phyloP scores from a whole-genome alignment of 2,888 invertebrate genomes.

The Nymphalis polychloros region DNA sequence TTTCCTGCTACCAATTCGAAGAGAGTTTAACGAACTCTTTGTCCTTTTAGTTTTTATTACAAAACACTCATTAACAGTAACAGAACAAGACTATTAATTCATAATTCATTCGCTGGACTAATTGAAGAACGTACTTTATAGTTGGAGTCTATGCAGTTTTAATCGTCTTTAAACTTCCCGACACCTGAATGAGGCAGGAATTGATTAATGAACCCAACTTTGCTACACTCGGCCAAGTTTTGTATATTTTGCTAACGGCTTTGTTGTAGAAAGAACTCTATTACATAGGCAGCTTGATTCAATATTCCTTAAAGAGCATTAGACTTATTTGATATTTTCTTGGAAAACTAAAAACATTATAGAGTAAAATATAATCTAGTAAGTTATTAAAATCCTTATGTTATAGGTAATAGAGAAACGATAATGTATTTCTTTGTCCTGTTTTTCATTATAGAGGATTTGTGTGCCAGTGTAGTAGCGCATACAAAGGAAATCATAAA shows the following conservation, averaged over 20 bases:
- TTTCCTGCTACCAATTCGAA: too few species aligned
- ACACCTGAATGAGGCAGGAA: slow-evolving; percentile 42
- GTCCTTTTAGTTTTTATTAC: neutral
- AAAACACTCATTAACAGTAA: slow-evolving; percentile 1
- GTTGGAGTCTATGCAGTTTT: slow-evolving; percentile 38
- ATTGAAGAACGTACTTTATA: slow-evolving; percentile 34
- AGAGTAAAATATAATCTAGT: too few species aligned
- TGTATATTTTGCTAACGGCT: slow-evolving; percentile 34
- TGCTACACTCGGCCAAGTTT: slow-evolving; percentile 30
- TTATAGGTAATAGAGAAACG: too few species aligned
- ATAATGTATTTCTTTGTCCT: too few species aligned
- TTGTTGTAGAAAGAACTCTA: slow-evolving; percentile 15
- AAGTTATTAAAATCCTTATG: too few species aligned
- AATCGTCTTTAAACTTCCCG: slow-evolving; percentile 38
- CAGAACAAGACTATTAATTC: slow-evolving; percentile 16
- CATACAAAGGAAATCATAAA: too few species aligned
- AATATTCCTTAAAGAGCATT: neutral
- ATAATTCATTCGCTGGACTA: slow-evolving; percentile 24
- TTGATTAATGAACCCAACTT: slow-evolving; percentile 52
- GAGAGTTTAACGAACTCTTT: too few species aligned
- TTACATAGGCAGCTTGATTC: neutral
- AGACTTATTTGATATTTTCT: neutral
- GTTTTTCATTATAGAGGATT: too few species aligned
- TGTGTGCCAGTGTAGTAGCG: too few species aligned
- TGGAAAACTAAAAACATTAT: neutral